Percentiles rank a stretch among this genome's conserved stretches.
Conservation (phyloP, 2,113 vertebrate species). For the Todiramphus chloris region DNA sequence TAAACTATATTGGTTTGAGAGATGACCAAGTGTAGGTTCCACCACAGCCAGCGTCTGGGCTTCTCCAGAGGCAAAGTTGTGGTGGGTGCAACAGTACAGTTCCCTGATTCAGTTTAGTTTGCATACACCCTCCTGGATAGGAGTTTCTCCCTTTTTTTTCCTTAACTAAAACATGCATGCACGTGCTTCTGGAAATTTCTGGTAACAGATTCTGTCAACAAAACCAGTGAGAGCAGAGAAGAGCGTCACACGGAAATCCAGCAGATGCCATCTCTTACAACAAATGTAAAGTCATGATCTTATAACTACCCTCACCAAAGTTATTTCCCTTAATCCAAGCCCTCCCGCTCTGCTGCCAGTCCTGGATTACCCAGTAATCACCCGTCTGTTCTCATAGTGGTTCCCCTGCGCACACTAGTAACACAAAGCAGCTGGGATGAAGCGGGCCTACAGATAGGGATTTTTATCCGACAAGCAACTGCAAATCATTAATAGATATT, state of each 20-base stretch:
- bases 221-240: neutral
- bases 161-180: neutral
- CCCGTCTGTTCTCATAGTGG: accelerated
- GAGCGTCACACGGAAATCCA: neutral
- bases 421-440: conserved; percentile 25
- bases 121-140: accelerated
- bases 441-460: conserved; percentile 1
- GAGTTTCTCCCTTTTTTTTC: neutral
- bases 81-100: neutral
- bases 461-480: conserved; percentile 42
- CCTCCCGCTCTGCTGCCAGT: neutral
- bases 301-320: neutral
- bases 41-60: neutral
- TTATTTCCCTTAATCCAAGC: neutral
- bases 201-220: neutral
- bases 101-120: neutral
- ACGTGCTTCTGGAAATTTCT: neutral
- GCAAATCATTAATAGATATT: conserved; percentile 65
- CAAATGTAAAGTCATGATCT: neutral
- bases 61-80: neutral
- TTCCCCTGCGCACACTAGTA: neutral
- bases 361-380: neutral
- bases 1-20: neutral
- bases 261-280: neutral
- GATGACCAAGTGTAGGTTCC: neutral